Base-by-base conservation (phyloP, 2,888 invertebrate species). In the Xestia sexstrigata region DNA sequence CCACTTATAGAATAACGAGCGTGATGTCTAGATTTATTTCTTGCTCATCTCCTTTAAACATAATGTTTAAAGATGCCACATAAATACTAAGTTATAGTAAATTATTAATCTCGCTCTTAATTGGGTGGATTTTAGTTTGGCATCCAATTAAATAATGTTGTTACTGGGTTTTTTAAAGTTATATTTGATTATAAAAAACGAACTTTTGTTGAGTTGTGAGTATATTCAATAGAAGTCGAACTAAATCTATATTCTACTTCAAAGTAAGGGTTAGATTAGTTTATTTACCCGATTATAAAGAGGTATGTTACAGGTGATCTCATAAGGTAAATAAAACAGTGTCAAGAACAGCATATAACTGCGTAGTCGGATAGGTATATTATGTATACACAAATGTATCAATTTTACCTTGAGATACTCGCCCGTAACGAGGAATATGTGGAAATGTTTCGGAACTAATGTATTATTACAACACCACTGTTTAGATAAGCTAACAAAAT, bases 381-480 rank as follows among this genome's bases (percentile, higher is more conserved):
- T 65, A 45, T 62, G 62, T 52, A 70, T 70, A 84, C 30, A 63
- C 72, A 85, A 86, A 86, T 81, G 88, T 89, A 90, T 89, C 79
- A 78, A 84, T 87, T 85, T 92, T 89, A 91, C 93, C 93, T 93
- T 92, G 92, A 89, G 72, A 85, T 83, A 78, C 78, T 82, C 69
- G 87, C 79, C 81, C 81, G 84, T 73, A 82, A 79, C 58, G 70
- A 72, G 26, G 62, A 78, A 67, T 75, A 76, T 78, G 80, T 82
- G 85, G 82, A 85, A 86, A 86, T 42, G 66, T 85, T 83, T 83
- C 69, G 79, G 80, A 86, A 84, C 71, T 74, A 74, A 71, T 78
- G 75, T 76, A 74, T 71, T 83, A 78, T 88, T 87, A 71, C 87
- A 74, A 83, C 83, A 87, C 1, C 2, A 26, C 15, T 65, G 62